phyloP scores from a whole-genome alignment of 1,140 invertebrate genomes.

The Cotesia chilonis region DNA sequence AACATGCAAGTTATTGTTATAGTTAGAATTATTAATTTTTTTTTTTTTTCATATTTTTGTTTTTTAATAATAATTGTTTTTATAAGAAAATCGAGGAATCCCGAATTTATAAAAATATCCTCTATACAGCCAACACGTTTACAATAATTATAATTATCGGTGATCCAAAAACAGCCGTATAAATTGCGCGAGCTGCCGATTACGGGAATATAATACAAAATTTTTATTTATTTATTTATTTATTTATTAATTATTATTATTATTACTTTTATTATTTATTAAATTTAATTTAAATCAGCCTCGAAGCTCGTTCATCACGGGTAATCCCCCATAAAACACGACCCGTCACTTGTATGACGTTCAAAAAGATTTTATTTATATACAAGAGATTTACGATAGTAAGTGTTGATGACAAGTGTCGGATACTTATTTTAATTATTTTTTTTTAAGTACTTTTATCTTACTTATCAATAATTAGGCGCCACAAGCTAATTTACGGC shows the following conservation, averaged over 20 bases:
- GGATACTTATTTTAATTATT: background rate
- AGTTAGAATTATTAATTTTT: background rate
- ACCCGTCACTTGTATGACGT: background rate
- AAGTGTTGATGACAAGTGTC: no score
- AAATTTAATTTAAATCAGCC: conserved; percentile 23
- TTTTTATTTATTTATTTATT: conserved; percentile 28
- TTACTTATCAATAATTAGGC: conserved; percentile 21
- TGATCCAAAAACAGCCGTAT: conserved; percentile 24
- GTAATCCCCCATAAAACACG: conserved; percentile 16
- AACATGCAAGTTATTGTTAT: conserved; percentile 22
- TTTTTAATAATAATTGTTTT: conserved; percentile 25
- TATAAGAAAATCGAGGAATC: conserved; percentile 36
- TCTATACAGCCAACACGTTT: conserved; percentile 29
- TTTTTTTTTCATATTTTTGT: conserved; percentile 8
- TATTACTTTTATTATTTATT: no score
- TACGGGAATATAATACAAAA: conserved; percentile 30
- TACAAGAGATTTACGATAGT: conserved; percentile 4
- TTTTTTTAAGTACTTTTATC: background rate
- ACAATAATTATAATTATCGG: conserved; percentile 23
- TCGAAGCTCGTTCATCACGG: conserved; percentile 35
- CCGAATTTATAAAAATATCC: conserved; percentile 38
- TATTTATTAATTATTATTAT: background rate
- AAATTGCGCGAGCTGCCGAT: conserved; percentile 32
- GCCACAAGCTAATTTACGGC: conserved; percentile 23
- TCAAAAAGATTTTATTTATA: background rate